phyloP scores from a whole-genome alignment of 2,113 vertebrate species.

The Aleadryas rufinucha region DNA sequence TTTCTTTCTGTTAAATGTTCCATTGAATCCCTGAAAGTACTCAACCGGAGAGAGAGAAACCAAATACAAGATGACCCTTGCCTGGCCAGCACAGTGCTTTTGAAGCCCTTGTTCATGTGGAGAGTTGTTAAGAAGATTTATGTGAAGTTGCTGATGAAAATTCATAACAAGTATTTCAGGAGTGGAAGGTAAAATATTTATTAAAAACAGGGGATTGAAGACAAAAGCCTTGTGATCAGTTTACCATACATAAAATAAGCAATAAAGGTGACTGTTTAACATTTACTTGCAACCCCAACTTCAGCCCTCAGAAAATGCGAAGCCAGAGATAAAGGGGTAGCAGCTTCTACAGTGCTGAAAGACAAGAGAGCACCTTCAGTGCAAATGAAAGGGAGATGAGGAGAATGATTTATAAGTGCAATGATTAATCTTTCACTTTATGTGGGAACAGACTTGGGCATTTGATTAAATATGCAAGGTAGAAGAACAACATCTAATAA shows the following conservation, averaged over 20 bases:
- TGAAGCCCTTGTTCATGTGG: not conserved
- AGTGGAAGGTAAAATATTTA: not conserved
- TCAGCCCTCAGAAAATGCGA: not conserved
- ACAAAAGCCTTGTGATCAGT: not conserved
- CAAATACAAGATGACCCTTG: not conserved
- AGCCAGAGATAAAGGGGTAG: not conserved
- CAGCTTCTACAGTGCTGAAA: not conserved
- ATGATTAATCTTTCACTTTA: not conserved
- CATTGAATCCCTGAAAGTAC: not conserved
- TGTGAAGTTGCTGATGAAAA: conserved; percentile 6
- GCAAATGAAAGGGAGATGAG: not conserved
- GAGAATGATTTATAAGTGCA: not conserved
- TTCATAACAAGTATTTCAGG: not conserved
- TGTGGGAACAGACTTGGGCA: not conserved
- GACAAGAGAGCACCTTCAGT: not conserved
- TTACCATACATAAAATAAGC: not conserved
- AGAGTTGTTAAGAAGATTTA: not conserved
- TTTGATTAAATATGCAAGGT: conserved; percentile 23
- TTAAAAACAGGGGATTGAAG: not conserved
- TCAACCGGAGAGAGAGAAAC: not conserved
- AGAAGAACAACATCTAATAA: conserved; percentile 8
- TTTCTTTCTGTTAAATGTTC: not conserved
- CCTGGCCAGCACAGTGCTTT: not conserved
- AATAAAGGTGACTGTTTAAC: not conserved
- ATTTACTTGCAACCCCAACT: not conserved